These are phyloP conservation scores for Philereme vetulata DNA, from an alignment of 2,888 invertebrate species.

Conservation along the genomic window DNA sequence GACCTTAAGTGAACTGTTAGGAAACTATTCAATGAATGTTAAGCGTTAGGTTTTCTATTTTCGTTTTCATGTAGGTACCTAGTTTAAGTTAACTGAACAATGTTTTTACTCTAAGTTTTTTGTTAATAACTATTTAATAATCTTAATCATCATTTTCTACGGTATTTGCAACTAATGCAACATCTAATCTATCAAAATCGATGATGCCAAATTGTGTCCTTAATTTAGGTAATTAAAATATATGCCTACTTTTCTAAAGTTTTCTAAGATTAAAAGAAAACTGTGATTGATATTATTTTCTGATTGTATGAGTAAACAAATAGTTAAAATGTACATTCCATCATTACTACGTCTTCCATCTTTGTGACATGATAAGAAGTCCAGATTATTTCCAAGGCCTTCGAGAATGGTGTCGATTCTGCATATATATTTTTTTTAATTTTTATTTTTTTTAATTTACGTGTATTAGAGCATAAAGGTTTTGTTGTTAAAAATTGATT, in stretches of 20 bases:
- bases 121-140: not conserved
- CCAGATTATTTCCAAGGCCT: slow-evolving; percentile 13
- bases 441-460: too few species aligned
- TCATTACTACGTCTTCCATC: slow-evolving; percentile 33
- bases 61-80: slow-evolving; percentile 25
- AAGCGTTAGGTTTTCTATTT: slow-evolving; percentile 56
- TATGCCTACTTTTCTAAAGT: slow-evolving; percentile 9
- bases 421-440: too few species aligned
- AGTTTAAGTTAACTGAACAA: slow-evolving; percentile 17
- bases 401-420: slow-evolving; percentile 13
- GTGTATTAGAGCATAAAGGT: not conserved
- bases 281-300: not conserved
- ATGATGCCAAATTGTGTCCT: slow-evolving; percentile 22
- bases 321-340: slow-evolving; percentile 33
- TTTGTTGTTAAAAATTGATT: not conserved
- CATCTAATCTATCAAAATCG: slow-evolving; percentile 13
- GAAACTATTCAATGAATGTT: slow-evolving; percentile 51
- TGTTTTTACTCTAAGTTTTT: slow-evolving; percentile 1
- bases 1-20: slow-evolving; percentile 63
- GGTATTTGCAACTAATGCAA: not conserved
- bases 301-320: slow-evolving; percentile 3
- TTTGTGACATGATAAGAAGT: slow-evolving; percentile 25
- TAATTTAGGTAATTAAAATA: slow-evolving; percentile 10
- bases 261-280: not conserved
- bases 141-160: not conserved